phyloP scores from a whole-genome alignment of 2,113 vertebrate species.

The Rana temporaria region DNA sequence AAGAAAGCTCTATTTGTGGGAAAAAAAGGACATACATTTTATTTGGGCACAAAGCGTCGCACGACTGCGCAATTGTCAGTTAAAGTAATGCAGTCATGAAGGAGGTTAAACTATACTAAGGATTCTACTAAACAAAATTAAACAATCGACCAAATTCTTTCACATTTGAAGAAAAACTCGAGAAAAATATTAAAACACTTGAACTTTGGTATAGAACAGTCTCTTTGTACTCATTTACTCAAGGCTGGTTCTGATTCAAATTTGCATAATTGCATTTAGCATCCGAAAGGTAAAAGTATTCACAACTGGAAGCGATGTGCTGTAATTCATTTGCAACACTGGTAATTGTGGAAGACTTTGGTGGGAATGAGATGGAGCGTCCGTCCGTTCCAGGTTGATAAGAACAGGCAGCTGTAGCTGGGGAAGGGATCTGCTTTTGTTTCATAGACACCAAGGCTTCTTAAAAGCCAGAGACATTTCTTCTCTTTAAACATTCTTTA shows the following conservation, averaged over 20 bases:
- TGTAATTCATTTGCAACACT: slow-evolving; percentile 35
- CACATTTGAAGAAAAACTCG: too few species aligned
- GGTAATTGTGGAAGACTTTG: slow-evolving; percentile 29
- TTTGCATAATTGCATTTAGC: not conserved
- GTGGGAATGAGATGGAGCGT: slow-evolving; percentile 1
- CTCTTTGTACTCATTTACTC: too few species aligned
- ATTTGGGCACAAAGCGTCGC: too few species aligned
- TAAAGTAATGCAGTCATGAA: too few species aligned
- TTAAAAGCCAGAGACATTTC: not conserved
- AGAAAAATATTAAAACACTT: too few species aligned
- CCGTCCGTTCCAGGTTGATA: slow-evolving; percentile 39
- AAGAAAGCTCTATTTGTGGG: too few species aligned
- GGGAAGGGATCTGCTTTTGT: slow-evolving; percentile 1
- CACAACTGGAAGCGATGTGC: not conserved
- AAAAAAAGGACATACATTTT: too few species aligned
- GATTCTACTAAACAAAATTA: too few species aligned
- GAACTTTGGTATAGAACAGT: too few species aligned
- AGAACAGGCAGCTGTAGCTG: slow-evolving; percentile 13
- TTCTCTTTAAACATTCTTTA: slow-evolving; percentile 19
- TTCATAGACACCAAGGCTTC: not conserved
- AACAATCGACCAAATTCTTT: too few species aligned
- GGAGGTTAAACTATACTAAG: too few species aligned
- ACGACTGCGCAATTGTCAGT: too few species aligned
- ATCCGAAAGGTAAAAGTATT: not conserved
- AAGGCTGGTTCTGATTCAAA: not conserved